Conservation (phyloP, 2,113 vertebrate species). For the Tragelaphus imberbis region DNA sequence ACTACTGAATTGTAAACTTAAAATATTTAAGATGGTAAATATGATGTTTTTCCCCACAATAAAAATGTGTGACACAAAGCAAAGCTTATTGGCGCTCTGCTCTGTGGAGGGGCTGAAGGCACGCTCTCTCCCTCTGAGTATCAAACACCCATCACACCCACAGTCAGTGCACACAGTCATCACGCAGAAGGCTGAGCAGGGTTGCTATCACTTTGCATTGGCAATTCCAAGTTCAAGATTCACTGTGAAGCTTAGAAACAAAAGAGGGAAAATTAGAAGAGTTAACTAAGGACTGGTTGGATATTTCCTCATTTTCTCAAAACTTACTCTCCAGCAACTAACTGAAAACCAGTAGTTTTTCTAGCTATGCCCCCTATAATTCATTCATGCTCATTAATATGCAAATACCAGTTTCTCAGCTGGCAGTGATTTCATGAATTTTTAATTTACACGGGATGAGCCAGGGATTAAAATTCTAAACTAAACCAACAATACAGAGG, state of each 20-base stretch:
- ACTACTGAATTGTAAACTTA: not conserved
- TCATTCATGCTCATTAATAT: slow-evolving; percentile 36
- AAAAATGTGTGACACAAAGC: not conserved
- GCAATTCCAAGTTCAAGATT: not conserved
- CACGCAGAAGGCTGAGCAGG: not conserved
- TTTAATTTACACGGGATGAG: slow-evolving; percentile 42
- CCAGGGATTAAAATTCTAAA: slow-evolving; percentile 49
- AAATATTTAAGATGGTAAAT: not conserved
- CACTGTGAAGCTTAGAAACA: not conserved
- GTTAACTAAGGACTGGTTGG: not conserved
- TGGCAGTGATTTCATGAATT: slow-evolving; percentile 43
- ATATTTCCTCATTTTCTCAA: not conserved
- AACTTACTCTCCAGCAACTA: not conserved
- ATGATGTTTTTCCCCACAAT: not conserved
- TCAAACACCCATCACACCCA: accelerated
- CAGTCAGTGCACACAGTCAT: not conserved
- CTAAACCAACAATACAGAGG: not conserved
- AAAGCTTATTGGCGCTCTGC: not conserved
- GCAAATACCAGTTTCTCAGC: slow-evolving; percentile 25
- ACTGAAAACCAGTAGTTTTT: not conserved
- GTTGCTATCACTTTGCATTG: not conserved
- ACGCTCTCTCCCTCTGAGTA: not conserved
- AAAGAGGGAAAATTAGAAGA: not conserved
- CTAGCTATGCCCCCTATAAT: not conserved
- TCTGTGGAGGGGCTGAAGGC: not conserved